phyloP scores from a whole-genome alignment of 2,888 invertebrate species.

The Orchesella flavescens region DNA sequence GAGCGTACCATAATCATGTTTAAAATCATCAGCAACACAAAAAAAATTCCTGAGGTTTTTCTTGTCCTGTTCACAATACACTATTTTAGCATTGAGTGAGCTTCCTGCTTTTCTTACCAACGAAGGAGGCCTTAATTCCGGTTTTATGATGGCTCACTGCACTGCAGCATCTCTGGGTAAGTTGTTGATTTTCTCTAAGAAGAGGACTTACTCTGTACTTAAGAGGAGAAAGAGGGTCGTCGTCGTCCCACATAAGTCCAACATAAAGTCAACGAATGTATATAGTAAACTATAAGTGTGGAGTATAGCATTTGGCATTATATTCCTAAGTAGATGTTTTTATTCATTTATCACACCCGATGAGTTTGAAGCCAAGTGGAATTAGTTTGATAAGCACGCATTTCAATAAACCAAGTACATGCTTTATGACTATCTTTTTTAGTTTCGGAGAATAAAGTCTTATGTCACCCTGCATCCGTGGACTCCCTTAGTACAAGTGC shows the following conservation, averaged over 20 bases:
- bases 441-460: slow-evolving; percentile 82
- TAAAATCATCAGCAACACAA: background rate
- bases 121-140: slow-evolving; percentile 82
- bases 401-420: no score
- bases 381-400: no score
- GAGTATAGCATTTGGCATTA: no score
- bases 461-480: slow-evolving; percentile 81
- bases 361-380: no score
- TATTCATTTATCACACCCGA: no score
- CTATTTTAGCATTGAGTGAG: slow-evolving; percentile 78
- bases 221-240: background rate
- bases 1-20: background rate
- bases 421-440: slow-evolving; percentile 12
- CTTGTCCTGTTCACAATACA: background rate
- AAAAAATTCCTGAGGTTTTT: background rate
- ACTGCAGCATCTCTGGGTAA: slow-evolving; percentile 80
- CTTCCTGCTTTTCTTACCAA: slow-evolving; percentile 80
- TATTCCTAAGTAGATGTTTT: no score
- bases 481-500: slow-evolving; percentile 81
- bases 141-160: slow-evolving; percentile 82
- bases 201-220: no score
- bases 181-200: background rate
- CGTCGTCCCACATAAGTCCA: no score
- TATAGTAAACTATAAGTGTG: no score
- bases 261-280: no score